A percentile compares a stretch with the other conserved stretches of the same genome.
phyloP scores from a whole-genome alignment of 2,113 vertebrate species.

The Patagioenas fasciata region DNA sequence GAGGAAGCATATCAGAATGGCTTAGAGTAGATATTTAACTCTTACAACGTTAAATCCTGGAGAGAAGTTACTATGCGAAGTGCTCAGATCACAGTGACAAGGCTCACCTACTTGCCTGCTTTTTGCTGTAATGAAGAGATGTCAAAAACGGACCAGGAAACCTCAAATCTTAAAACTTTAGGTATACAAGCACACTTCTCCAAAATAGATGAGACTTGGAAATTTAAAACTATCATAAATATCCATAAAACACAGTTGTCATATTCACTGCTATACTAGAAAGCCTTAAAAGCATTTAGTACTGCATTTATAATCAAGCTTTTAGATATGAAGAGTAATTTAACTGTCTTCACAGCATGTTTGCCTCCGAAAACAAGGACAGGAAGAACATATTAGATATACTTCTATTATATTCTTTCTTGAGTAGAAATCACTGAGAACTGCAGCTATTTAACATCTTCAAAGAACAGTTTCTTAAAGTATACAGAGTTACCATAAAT shows the following conservation, averaged over 20 bases:
- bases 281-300: slow-evolving; percentile 35
- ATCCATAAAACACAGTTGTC: neutral
- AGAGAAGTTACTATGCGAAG: neutral
- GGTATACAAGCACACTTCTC: neutral
- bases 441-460: neutral
- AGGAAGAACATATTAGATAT: neutral
- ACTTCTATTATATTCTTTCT: neutral
- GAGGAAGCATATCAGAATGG: neutral
- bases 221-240: neutral
- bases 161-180: neutral
- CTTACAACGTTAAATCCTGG: neutral
- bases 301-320: neutral
- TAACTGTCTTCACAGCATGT: slow-evolving; percentile 39
- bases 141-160: neutral
- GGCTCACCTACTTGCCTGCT: neutral
- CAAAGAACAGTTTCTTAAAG: neutral
- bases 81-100: neutral
- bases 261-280: neutral
- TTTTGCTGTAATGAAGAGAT: neutral
- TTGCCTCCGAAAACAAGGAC: slow-evolving; percentile 3
- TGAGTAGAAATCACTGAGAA: neutral
- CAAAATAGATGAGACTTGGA: neutral
- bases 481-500: neutral
- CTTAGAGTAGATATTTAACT: neutral
- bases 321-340: slow-evolving; percentile 50